Evolutionary conservation across 2,113 vertebrate species (phyloP), one percentile per base, ranked within the genome.

Genomic region (Phrynosoma blainvillii): DNA sequence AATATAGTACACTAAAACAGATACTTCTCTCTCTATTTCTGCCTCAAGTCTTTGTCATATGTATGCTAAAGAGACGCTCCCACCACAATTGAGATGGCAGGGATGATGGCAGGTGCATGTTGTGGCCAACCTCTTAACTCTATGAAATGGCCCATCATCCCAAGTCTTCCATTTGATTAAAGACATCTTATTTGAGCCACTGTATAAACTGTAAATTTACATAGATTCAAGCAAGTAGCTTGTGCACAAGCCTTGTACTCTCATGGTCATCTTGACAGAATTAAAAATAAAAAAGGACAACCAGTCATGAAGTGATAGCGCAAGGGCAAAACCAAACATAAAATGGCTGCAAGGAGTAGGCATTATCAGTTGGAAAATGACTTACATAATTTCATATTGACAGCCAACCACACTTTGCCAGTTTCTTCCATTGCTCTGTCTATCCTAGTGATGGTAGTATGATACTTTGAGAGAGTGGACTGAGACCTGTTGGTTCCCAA

Each of bases 121-220:
- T 71, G 68, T 0, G 42, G 91, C 92, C 94, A 93, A 79, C 36
- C 18, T 56, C 76, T 76, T 93, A 91, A 83, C 89, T 90, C 90
- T 77, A 71, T 77, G 89, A 93, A 92, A 91, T 20, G 5, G 77
- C 76, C 89, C 85, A 87, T 92, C 89, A 88, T 90, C 88, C 87
- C 20, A 65, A 56, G 74, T 23, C 70, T 36, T 27, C 25, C 9
- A 74, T 5, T 1, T 3, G 18, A 40, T 85, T 42, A 77, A 65
- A 47, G 9, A 20, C 5, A 40, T 62, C 9, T 84, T 52, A 42
- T 23, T 13, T 70, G 27, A 70, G 23, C 27, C 68, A 70, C 25
- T 70, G 27, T 70, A 30, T 70, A 36, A 10, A 27, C 68, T 30
- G 56, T 59, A 59, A 10, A 59, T 59, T 9, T 9, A 70, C 68